Conservation (phyloP, 1,140 invertebrate genomes). For the Cephus cinctus region DNA sequence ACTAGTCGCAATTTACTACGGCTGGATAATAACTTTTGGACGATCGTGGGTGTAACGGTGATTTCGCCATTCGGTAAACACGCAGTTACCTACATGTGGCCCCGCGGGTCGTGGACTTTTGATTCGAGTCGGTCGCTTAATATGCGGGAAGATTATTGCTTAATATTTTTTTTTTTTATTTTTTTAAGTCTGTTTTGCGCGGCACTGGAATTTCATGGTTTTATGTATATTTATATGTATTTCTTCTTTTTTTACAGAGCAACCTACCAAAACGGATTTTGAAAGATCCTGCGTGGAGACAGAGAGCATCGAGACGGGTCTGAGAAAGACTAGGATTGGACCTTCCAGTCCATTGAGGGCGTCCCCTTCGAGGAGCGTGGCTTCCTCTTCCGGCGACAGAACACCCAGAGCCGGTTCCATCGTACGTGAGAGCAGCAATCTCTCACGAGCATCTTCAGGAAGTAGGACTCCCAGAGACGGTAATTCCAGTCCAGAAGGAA, state of each 20-base stretch:
- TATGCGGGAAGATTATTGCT: slow-evolving; percentile 5
- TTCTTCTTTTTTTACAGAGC: slow-evolving; percentile 35
- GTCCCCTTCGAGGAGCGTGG: slow-evolving; percentile 57
- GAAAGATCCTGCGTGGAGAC: slow-evolving; percentile 62
- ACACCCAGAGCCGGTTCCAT: slow-evolving; percentile 54
- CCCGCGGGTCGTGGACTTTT: not conserved
- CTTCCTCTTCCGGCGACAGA: slow-evolving; percentile 44
- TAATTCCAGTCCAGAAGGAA: slow-evolving; percentile 47
- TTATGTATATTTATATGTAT: too few species aligned
- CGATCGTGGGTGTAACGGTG: slow-evolving; percentile 1
- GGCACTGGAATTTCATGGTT: too few species aligned
- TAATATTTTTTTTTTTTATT: slow-evolving; percentile 9
- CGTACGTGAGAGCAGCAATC: slow-evolving; percentile 55
- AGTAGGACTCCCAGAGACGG: slow-evolving; percentile 43
- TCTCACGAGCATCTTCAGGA: slow-evolving; percentile 48
- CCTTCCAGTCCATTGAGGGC: slow-evolving; percentile 56
- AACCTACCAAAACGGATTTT: slow-evolving; percentile 44
- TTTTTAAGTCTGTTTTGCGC: slow-evolving; percentile 7
- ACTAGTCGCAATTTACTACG: too few species aligned
- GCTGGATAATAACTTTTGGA: too few species aligned
- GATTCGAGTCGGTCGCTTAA: too few species aligned
- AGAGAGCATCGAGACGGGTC: slow-evolving; percentile 65
- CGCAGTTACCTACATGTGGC: slow-evolving; percentile 8
- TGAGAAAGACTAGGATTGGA: slow-evolving; percentile 59
- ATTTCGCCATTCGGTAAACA: slow-evolving; percentile 5